These are phyloP conservation scores for Operophtera brumata DNA, from an alignment of 2,888 invertebrate species.

Conservation along the genomic window DNA sequence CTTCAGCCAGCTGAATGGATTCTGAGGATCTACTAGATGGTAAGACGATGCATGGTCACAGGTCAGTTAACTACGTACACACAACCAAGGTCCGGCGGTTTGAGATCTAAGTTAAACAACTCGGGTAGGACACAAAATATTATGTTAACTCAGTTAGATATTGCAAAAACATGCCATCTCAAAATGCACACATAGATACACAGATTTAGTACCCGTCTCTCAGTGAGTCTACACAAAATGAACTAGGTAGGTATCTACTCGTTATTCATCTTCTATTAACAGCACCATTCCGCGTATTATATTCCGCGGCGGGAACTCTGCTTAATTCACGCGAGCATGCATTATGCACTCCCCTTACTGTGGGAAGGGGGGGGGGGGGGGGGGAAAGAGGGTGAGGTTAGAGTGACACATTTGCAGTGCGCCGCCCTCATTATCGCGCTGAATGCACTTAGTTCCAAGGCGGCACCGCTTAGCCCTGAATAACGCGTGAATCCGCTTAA, in stretches of 20 bases:
- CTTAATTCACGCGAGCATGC: constrained; percentile 36
- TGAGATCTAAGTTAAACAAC: too few relatives aligned
- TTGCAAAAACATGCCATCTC: too few relatives aligned
- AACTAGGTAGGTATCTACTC: not conserved
- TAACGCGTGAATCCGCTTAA: constrained; percentile 32
- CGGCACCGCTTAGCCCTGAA: constrained; percentile 33
- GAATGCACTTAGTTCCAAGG: constrained; percentile 40
- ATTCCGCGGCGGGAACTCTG: constrained; percentile 10
- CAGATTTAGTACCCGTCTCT: too few relatives aligned
- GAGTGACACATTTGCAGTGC: constrained; percentile 44
- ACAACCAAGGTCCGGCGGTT: too few relatives aligned
- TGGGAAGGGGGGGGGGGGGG: not conserved
- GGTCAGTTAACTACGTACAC: too few relatives aligned
- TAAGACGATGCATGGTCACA: too few relatives aligned
- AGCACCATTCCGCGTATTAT: constrained; percentile 11
- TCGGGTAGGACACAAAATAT: too few relatives aligned
- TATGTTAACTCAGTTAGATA: too few relatives aligned
- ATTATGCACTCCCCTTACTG: constrained; percentile 31
- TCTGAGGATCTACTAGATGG: too few relatives aligned
- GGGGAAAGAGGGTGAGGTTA: constrained; percentile 14
- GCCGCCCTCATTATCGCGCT: constrained; percentile 39
- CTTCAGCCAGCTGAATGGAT: too few relatives aligned
- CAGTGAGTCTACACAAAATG: not conserved
- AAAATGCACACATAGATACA: too few relatives aligned
- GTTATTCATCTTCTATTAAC: not conserved